phyloP scores from a whole-genome alignment of 2,797 vertebrate genomes.

The Diglossa cyanea region DNA sequence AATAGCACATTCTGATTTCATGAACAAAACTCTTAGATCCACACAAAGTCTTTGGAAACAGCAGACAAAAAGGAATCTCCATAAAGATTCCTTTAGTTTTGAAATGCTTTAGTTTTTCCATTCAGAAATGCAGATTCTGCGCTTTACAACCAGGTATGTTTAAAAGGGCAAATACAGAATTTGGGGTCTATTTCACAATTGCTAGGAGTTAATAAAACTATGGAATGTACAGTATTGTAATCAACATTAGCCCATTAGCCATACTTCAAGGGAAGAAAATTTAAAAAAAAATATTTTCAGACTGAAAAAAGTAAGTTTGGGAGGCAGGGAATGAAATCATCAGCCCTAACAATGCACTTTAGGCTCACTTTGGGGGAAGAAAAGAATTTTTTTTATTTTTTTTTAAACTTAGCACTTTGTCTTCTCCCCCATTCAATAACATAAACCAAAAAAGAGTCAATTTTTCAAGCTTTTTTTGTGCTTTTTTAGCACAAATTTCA shows the following conservation, averaged over 20 bases:
- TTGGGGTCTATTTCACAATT: background rate
- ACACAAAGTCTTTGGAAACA: background rate
- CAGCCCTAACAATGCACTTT: background rate
- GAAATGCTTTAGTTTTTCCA: background rate
- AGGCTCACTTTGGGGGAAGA: background rate
- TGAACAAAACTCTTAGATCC: conserved; percentile 24
- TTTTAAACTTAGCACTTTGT: background rate
- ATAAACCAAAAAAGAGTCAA: background rate
- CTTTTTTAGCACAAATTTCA: background rate
- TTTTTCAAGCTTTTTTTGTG: background rate
- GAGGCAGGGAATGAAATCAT: background rate
- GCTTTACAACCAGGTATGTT: background rate
- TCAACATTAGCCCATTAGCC: background rate
- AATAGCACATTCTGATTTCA: conserved; percentile 13
- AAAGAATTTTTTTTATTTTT: background rate
- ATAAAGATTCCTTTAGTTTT: background rate
- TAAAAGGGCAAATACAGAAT: background rate
- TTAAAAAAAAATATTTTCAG: background rate
- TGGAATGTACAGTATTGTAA: background rate
- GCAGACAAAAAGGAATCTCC: background rate
- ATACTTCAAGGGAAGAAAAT: background rate
- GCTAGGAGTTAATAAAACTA: background rate
- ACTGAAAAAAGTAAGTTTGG: background rate
- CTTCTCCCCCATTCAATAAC: background rate
- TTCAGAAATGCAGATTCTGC: background rate